These are phyloP conservation scores for Sarcophaga variegata DNA, from an alignment of 2,888 invertebrate genomes.

Conservation along the genomic window DNA sequence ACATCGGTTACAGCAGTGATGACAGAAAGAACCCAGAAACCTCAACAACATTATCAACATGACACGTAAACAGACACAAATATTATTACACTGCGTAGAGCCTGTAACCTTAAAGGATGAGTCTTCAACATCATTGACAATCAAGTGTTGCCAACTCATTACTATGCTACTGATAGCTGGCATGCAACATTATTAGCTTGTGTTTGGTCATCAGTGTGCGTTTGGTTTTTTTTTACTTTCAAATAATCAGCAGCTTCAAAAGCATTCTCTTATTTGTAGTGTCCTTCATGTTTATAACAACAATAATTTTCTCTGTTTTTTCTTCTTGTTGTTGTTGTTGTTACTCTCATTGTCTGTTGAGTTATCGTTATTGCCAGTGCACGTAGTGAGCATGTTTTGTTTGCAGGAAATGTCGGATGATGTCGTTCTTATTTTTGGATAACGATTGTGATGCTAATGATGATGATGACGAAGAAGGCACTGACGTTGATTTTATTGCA, in stretches of 20 bases:
- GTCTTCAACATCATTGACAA: conserved; percentile 10
- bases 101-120: too few species aligned
- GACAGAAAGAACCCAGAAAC: too few species aligned
- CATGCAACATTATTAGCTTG: neutral
- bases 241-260: neutral
- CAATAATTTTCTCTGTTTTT: neutral
- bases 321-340: neutral
- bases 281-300: neutral
- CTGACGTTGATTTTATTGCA: neutral
- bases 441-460: neutral
- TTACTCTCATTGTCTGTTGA: neutral
- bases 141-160: neutral
- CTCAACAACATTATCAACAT: too few species aligned
- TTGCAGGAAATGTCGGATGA: neutral
- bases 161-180: conserved; percentile 1
- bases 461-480: neutral
- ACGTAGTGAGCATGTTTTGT: neutral
- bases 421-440: neutral
- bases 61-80: too few species aligned
- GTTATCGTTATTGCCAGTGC: neutral
- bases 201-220: neutral
- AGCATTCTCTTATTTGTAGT: neutral
- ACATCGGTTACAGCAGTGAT: too few species aligned
- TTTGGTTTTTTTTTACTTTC: neutral
- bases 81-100: too few species aligned